Conservation (phyloP, 2,888 invertebrate genomes). For the Nomada lathburiana region DNA sequence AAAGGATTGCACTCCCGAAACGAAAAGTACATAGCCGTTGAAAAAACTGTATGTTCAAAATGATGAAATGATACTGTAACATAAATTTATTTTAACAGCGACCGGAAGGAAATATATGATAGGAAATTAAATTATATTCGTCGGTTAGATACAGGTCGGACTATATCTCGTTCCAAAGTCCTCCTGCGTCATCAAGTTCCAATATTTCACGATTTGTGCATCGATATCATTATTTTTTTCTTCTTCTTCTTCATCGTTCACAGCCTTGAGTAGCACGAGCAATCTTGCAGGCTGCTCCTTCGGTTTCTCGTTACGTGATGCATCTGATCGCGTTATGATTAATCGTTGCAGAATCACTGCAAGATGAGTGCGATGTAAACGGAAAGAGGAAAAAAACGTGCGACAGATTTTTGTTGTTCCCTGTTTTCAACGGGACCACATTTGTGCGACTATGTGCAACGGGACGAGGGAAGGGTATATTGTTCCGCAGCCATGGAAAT, state of each 20-base stretch:
- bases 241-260: not conserved
- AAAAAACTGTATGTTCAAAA: no score
- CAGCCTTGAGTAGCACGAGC: conserved; percentile 39
- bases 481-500: conserved; percentile 39
- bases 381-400: not conserved
- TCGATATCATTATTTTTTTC: conserved; percentile 4
- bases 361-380: conserved; percentile 28
- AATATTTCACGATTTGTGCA: conserved; percentile 8
- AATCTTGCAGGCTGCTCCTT: conserved; percentile 37
- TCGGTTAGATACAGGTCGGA: no score
- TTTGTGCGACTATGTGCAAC: conserved; percentile 5
- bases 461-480: conserved; percentile 36
- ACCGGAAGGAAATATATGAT: no score
- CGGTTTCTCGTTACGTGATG: conserved; percentile 56
- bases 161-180: conserved; percentile 6
- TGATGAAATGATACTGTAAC: no score
- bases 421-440: conserved; percentile 3
- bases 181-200: not conserved
- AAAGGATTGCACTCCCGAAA: no score
- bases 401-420: conserved; percentile 29
- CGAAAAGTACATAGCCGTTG: no score
- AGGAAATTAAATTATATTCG: no score
- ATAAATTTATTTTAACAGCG: no score
- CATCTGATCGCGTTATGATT: conserved; percentile 41
- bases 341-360: conserved; percentile 27